Evolutionary conservation across 2,888 invertebrate species (phyloP), one percentile per base, ranked within the genome.

Genomic region (Nipponacmea schrenckii): DNA sequence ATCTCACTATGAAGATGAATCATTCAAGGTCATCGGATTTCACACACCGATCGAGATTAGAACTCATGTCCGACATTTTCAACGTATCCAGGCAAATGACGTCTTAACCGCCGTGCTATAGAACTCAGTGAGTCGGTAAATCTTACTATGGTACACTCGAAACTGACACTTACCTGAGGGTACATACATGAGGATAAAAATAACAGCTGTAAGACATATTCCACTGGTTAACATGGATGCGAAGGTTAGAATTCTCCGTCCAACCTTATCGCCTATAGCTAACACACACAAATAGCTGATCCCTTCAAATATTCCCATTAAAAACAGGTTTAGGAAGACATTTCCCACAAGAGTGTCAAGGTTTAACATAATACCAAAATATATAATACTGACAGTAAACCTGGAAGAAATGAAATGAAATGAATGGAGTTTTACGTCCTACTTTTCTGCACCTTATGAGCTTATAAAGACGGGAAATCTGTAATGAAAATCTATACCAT

Each of bases 341-440:
- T 56, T 24, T 56, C 56, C 56, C 12, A 56, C 56, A 12, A 56
- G 3, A 1, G 24, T 12, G 20, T 56, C 56, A 8, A 56, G 24
- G 24, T 56, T 56, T 56, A 56, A 56, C 56, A 56, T 56, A 24
- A 56, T 56, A 24, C 56, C 56, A 56, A 15, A 56, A 56, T 56
- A 56, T 20, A 20, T 56, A 3, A 56, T 3, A 24, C 56, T 56
- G 12, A 56, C 56, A 5, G 56, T 24, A 56, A 56, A 56, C 56
- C 56, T 56, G 15, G 2, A 56, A 56, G 10, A 12, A 17, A 20
- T 8, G 20, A 17, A 50, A 31, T 3, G 5, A 31, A 31, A n/a
- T n/a, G n/a, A n/a, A n/a, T n/a, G n/a, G n/a, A n/a, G n/a, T n/a
- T 31, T 3, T 31, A 31, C 31, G 5, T 3, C 3, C 31, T 31